Percentiles rank a stretch among this genome's conserved stretches.
Conservation (phyloP, 2,797 vertebrate genomes). For the Pangasius macronema region DNA sequence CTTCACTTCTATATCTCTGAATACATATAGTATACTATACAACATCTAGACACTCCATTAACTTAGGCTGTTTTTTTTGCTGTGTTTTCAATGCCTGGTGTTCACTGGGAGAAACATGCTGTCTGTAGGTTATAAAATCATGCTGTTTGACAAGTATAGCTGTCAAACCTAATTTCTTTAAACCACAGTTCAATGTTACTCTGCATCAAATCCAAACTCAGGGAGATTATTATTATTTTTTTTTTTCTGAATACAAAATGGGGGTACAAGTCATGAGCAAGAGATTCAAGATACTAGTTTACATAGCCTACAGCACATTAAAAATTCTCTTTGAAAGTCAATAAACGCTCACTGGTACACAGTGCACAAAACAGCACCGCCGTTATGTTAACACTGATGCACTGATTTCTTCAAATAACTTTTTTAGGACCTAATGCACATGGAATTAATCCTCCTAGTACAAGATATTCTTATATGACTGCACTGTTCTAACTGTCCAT, state of each 20-base stretch:
- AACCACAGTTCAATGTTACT: conserved; percentile 19
- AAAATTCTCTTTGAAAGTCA: conserved; percentile 68
- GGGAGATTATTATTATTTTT: not conserved
- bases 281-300: conserved; percentile 18
- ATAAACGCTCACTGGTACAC: conserved; percentile 67
- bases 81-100: not conserved
- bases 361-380: conserved; percentile 58
- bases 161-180: conserved; percentile 1
- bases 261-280: conserved; percentile 1
- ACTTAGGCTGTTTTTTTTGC: not conserved
- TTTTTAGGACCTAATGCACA: conserved; percentile 37
- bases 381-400: conserved; percentile 66
- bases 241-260: not conserved
- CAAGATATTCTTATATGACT: not conserved
- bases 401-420: conserved; percentile 57
- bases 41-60: not conserved
- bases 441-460: conserved; percentile 4
- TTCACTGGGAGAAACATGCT: too few relatives aligned
- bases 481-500: not conserved
- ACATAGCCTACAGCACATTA: conserved; percentile 58
- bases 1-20: not conserved
- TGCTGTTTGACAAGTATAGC: conserved; percentile 1
- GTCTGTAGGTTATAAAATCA: not conserved
- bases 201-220: not conserved
- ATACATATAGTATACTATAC: not conserved